Evolutionary conservation across 2,113 vertebrate genomes (phyloP), one percentile per base, ranked within the genome.

Genomic region (Brachionichthys hirsutus): DNA sequence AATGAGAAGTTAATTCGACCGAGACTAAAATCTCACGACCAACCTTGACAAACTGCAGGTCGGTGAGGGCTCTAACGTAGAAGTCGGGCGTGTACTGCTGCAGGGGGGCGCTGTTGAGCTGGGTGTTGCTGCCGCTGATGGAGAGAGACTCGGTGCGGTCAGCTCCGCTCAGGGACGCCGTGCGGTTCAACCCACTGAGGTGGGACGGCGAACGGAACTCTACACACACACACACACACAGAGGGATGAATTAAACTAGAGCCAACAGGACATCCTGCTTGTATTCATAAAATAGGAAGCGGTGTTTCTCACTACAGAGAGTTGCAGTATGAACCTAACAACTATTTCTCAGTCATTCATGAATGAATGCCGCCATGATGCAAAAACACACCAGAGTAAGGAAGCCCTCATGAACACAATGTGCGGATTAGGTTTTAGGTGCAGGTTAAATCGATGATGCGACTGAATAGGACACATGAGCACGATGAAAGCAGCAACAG

Each of bases 31-130:
- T 6, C 8, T 11, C 0, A 7, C 2, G 7, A 38, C 2, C n/a
- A 6, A 85, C 86, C 84, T 97, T 99, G 61, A 95, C 90, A 14
- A 91, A 95, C 90, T 98, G 97, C 24, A 98, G 90, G 89, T 98
- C 95, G 0, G 60, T 89, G 54, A 99, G 92, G 0, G 97, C 97
- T 0, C 95, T 90, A 2, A 99, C 94, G 9, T 94, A 94, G 92
- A 98, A 99, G 85, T 99, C 96, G 0, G 95, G 94, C 6, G 91
- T 67, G 67, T 99, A 98, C 85, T 93, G 93, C 16, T 90, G 76
- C 2, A 9, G 15, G 1, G 84, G 0, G 35, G 61, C 4, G 46
- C 71, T 51, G 82, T 78, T 93, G n/a, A 95, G 90, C 85, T 95
- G 95, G 62, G 87, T 93, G 91, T 85, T 94, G 90, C 94, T 94